A percentile compares a stretch with the other conserved stretches of the same genome.
Evolutionary conservation across 2,113 vertebrate genomes (phyloP).

Genomic region (Corydoras sp.): DNA sequence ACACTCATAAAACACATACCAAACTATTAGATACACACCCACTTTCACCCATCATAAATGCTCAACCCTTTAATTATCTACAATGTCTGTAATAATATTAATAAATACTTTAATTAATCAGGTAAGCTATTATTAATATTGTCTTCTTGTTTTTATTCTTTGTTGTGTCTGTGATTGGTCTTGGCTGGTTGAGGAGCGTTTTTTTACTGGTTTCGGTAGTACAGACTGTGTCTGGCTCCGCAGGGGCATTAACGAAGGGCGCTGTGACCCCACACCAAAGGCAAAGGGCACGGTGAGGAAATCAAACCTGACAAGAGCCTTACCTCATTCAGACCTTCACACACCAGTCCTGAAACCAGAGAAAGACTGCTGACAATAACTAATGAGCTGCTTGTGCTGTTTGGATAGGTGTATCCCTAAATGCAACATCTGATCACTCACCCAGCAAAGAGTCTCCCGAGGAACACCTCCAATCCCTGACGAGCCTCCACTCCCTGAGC

Average conservation of each 20-base stretch:
- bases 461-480: too few relatives aligned
- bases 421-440: background rate
- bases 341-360: background rate
- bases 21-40: too few relatives aligned
- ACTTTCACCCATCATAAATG: too few relatives aligned
- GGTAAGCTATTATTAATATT: background rate
- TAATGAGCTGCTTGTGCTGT: slow-evolving; percentile 19
- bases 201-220: background rate
- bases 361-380: slow-evolving; percentile 13
- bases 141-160: background rate
- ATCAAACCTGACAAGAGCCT: slow-evolving; percentile 37
- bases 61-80: too few relatives aligned
- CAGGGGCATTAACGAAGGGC: slow-evolving; percentile 13
- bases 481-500: too few relatives aligned
- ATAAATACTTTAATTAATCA: too few relatives aligned
- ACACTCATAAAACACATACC: too few relatives aligned
- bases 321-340: slow-evolving; percentile 21
- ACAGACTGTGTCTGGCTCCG: slow-evolving; percentile 12
- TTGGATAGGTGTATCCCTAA: slow-evolving; percentile 8
- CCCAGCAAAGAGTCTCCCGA: background rate
- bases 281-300: slow-evolving; percentile 32
- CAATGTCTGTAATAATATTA: too few relatives aligned
- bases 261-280: slow-evolving; percentile 34
- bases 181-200: background rate
- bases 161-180: background rate